phyloP scores from a whole-genome alignment of 2,113 vertebrate species.

The Thunnus thynnus region DNA sequence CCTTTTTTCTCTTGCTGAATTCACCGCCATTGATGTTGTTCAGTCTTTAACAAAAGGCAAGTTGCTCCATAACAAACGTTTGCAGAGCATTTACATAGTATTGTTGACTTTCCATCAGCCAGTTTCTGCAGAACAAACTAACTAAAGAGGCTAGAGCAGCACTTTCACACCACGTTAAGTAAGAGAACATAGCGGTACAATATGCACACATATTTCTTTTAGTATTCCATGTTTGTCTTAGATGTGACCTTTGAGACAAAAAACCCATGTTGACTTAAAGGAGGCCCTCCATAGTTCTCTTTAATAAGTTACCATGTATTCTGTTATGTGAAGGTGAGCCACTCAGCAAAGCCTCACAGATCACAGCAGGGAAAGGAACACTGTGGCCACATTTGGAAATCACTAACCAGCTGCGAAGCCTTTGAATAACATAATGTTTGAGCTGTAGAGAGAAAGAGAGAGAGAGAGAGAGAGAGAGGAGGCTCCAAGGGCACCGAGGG shows the following conservation, averaged over 20 bases:
- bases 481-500: constrained; percentile 63
- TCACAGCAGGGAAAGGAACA: constrained; percentile 60
- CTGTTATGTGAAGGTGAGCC: constrained; percentile 62
- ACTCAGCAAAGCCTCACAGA: constrained; percentile 55
- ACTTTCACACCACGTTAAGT: constrained; percentile 39
- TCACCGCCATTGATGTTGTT: background rate
- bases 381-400: constrained; percentile 65
- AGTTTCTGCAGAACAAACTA: constrained; percentile 41
- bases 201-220: constrained; percentile 53
- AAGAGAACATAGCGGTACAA: constrained; percentile 2
- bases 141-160: background rate
- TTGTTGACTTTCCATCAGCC: constrained; percentile 45
- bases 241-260: constrained; percentile 81
- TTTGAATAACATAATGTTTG: constrained; percentile 49
- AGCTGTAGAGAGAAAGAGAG: constrained; percentile 24
- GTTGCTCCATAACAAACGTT: constrained; percentile 14
- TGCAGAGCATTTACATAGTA: constrained; percentile 47
- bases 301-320: constrained; percentile 84
- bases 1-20: background rate
- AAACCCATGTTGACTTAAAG: constrained; percentile 74
- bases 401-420: constrained; percentile 72
- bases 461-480: constrained; percentile 26
- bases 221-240: constrained; percentile 67
- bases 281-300: constrained; percentile 70
- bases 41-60: background rate